A percentile compares a stretch with the other conserved stretches of the same genome.
These are phyloP conservation scores for Spheniscus humboldti DNA, from an alignment of 2,797 vertebrate genomes.

Conservation along the genomic window DNA sequence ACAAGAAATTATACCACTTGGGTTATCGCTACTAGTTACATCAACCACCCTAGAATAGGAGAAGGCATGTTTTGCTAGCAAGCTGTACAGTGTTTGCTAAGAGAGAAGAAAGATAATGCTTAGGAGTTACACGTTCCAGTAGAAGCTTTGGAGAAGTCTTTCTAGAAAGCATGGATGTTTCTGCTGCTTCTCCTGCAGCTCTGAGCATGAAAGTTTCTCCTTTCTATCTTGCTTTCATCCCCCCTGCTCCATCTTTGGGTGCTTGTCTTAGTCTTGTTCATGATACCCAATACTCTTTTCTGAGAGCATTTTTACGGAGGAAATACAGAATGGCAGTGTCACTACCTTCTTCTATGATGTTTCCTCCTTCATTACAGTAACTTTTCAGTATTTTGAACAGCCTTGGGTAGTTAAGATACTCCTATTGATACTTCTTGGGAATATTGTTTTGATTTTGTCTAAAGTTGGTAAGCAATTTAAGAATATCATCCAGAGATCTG, in stretches of 20 bases:
- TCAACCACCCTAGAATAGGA: background rate
- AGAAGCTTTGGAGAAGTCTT: background rate
- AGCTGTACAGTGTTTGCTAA: background rate
- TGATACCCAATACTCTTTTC: background rate
- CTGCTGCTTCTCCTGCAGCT: background rate
- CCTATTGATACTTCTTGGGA: too few species aligned
- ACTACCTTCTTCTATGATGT: too few species aligned
- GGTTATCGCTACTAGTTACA: background rate
- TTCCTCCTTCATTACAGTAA: too few species aligned
- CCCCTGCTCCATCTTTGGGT: background rate
- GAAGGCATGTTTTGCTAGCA: background rate
- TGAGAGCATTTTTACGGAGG: too few species aligned
- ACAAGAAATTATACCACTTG: background rate
- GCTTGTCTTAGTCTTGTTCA: background rate
- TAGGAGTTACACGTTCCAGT: background rate
- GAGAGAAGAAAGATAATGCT: background rate
- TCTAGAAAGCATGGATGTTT: background rate
- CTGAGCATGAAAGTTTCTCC: background rate
- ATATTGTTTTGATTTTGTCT: too few species aligned
- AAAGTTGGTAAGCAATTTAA: too few species aligned
- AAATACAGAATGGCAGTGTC: too few species aligned
- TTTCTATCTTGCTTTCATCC: background rate
- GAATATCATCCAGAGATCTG: too few species aligned
- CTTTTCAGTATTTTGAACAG: too few species aligned
- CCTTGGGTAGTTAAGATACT: too few species aligned